A percentile compares a stretch with the other conserved stretches of the same genome.
These are phyloP conservation scores for Hydractinia symbiolongicarpus DNA, from an alignment of 30 jellyfish, hydroid and myxozoan species.

Conservation along the genomic window DNA sequence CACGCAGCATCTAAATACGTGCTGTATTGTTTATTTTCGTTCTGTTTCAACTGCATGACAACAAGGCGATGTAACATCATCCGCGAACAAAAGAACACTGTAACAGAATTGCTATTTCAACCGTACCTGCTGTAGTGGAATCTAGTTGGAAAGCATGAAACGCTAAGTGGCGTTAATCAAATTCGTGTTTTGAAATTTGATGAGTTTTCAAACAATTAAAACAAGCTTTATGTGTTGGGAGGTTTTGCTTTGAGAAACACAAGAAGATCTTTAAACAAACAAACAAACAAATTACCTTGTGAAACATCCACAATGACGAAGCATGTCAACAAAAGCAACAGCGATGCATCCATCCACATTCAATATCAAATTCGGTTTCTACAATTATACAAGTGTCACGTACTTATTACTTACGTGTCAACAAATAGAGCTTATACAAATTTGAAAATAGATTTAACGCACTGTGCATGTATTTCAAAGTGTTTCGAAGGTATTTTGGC, in stretches of 20 bases:
- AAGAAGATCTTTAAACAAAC: neutral
- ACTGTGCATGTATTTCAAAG: neutral
- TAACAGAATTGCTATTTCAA: too few species aligned
- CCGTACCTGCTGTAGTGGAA: too few species aligned
- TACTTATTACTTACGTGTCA: neutral
- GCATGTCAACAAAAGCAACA: slow-evolving; percentile 81
- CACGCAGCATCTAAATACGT: neutral
- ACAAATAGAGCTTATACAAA: neutral
- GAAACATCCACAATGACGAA: slow-evolving; percentile 74
- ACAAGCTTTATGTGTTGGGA: too few species aligned
- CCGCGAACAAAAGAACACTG: too few species aligned
- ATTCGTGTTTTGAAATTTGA: too few species aligned
- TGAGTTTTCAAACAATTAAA: too few species aligned
- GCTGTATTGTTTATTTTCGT: too few species aligned
- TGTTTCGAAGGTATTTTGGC: neutral
- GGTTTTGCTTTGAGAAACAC: too few species aligned
- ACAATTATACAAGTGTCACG: neutral
- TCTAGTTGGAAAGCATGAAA: too few species aligned
- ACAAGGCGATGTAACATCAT: too few species aligned
- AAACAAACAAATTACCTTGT: slow-evolving; percentile 39
- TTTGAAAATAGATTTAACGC: neutral
- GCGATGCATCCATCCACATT: slow-evolving; percentile 95
- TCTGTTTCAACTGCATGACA: too few species aligned
- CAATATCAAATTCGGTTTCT: slow-evolving; percentile 85
- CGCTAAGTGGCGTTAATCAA: too few species aligned